Evolutionary conservation across 2,888 invertebrate species (phyloP).

Genomic region (Corbicula japonica): DNA sequence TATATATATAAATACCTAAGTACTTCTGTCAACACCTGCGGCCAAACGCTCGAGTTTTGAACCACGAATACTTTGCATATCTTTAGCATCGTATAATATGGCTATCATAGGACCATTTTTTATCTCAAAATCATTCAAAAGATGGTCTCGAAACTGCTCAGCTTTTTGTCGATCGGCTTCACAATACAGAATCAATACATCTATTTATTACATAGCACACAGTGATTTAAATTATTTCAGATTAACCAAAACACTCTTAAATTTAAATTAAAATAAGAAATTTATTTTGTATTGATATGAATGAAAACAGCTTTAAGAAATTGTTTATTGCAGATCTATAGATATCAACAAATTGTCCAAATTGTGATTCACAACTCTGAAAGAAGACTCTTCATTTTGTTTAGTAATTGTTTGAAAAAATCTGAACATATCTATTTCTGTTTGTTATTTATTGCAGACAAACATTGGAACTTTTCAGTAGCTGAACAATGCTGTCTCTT

Average conservation of each 20-base stretch:
- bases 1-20: slow-evolving; percentile 78
- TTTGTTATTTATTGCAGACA: too few species aligned
- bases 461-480: background rate
- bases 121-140: slow-evolving; percentile 67
- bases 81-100: slow-evolving; percentile 69
- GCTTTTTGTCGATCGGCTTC: slow-evolving; percentile 69
- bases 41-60: slow-evolving; percentile 62
- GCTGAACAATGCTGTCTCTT: background rate
- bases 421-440: too few species aligned
- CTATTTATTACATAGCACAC: slow-evolving; percentile 72
- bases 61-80: slow-evolving; percentile 51
- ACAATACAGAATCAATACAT: slow-evolving; percentile 75
- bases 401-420: too few species aligned
- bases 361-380: too few species aligned
- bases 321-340: too few species aligned
- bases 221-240: too few species aligned
- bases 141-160: slow-evolving; percentile 63
- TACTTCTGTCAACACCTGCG: slow-evolving; percentile 71
- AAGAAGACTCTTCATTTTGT: too few species aligned
- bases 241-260: too few species aligned
- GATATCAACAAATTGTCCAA: too few species aligned
- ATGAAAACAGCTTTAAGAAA: too few species aligned
- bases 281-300: too few species aligned
- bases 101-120: slow-evolving; percentile 56
- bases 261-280: too few species aligned